Percentiles rank a stretch among this genome's conserved stretches.
Evolutionary conservation across 2,888 invertebrate species (phyloP).

Genomic region (Pristionchus fissidentatus): DNA sequence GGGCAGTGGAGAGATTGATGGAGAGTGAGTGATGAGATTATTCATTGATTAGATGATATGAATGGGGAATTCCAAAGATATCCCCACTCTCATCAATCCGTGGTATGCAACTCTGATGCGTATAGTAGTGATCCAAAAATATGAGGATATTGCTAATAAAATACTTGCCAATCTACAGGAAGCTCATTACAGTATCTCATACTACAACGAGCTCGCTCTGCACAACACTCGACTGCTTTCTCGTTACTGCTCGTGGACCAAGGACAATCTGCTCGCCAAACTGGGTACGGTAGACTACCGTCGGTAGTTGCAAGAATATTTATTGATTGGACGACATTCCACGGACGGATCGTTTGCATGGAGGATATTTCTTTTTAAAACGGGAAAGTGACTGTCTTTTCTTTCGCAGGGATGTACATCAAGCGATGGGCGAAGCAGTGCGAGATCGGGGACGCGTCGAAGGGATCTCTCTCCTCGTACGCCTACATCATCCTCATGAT

Average conservation of each 20-base stretch:
- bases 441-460: slow-evolving; percentile 80
- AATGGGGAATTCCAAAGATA: background rate
- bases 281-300: slow-evolving; percentile 54
- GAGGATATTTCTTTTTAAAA: too few species aligned
- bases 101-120: background rate
- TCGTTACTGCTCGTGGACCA: slow-evolving; percentile 78
- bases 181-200: slow-evolving; percentile 77
- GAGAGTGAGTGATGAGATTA: slow-evolving; percentile 76
- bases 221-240: slow-evolving; percentile 80
- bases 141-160: background rate
- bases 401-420: slow-evolving; percentile 23
- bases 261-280: slow-evolving; percentile 78
- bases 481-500: slow-evolving; percentile 81
- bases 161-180: too few species aligned
- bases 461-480: slow-evolving; percentile 81
- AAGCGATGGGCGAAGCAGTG: slow-evolving; percentile 79
- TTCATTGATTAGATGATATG: background rate
- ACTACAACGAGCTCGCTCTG: slow-evolving; percentile 80
- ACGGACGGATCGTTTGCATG: too few species aligned
- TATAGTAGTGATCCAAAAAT: too few species aligned
- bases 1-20: slow-evolving; percentile 76
- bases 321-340: too few species aligned
- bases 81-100: background rate
- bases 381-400: too few species aligned
- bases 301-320: background rate